Percentiles rank a stretch among this genome's conserved stretches.
Evolutionary conservation across 2,113 vertebrate species (phyloP).

Genomic region (Istiophorus platypterus): DNA sequence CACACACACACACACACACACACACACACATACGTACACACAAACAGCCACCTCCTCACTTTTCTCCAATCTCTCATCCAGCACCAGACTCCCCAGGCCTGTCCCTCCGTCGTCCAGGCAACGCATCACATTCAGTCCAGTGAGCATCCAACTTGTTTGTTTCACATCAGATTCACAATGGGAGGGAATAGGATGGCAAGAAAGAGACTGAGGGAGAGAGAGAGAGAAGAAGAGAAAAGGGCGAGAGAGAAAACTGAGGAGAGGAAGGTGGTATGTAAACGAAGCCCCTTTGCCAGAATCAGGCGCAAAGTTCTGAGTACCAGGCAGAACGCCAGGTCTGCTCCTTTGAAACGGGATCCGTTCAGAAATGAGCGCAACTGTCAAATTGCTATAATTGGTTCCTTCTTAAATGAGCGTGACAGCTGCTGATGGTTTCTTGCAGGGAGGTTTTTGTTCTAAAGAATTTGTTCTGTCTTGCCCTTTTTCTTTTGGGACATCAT

Average conservation of each 20-base stretch:
- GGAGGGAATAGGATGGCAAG: slow-evolving; percentile 33
- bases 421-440: slow-evolving; percentile 40
- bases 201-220: slow-evolving; percentile 10
- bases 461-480: background rate
- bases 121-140: slow-evolving; percentile 65
- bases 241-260: background rate
- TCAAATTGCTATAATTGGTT: slow-evolving; percentile 55
- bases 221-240: slow-evolving; percentile 1
- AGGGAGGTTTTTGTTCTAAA: slow-evolving; percentile 5
- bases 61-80: slow-evolving; percentile 52
- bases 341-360: slow-evolving; percentile 42
- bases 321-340: slow-evolving; percentile 38
- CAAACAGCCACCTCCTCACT: slow-evolving; percentile 52
- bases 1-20: slow-evolving; percentile 30
- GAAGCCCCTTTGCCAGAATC: slow-evolving; percentile 27
- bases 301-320: slow-evolving; percentile 36
- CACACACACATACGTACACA: slow-evolving; percentile 31
- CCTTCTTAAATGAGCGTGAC: slow-evolving; percentile 39
- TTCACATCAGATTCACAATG: slow-evolving; percentile 53
- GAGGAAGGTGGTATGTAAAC: slow-evolving; percentile 42
- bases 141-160: slow-evolving; percentile 64
- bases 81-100: slow-evolving; percentile 52
- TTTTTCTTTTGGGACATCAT: slow-evolving; percentile 10
- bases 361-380: slow-evolving; percentile 51
- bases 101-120: slow-evolving; percentile 64